These are phyloP conservation scores for Whitmania pigra DNA, from an alignment of 1,140 invertebrate species.

Conservation along the genomic window DNA sequence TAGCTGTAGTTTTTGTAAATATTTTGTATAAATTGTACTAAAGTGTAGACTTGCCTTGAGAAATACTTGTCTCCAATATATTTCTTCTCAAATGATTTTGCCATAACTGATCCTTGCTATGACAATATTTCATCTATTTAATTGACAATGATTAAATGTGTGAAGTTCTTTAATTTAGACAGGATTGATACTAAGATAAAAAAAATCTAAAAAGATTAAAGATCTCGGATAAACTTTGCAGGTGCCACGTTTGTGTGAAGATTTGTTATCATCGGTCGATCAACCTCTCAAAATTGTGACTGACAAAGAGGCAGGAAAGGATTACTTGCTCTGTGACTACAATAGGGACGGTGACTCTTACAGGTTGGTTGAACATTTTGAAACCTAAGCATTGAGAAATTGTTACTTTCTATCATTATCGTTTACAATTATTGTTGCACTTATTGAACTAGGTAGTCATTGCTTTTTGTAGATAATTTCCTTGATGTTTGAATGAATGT, in stretches of 20 bases:
- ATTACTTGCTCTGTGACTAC: slow-evolving; percentile 97
- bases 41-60: not conserved
- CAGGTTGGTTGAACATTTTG: slow-evolving; percentile 47
- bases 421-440: not conserved
- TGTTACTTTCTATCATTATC: not conserved
- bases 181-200: not conserved
- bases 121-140: no score
- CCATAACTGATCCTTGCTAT: not conserved
- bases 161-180: no score
- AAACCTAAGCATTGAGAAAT: not conserved
- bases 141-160: no score
- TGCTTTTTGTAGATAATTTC: not conserved
- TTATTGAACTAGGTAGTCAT: not conserved
- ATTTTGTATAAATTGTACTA: not conserved
- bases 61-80: not conserved
- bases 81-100: not conserved
- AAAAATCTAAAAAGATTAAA: slow-evolving; percentile 15
- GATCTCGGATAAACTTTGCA: slow-evolving; percentile 27
- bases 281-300: slow-evolving; percentile 94
- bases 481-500: not conserved
- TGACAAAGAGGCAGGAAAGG: slow-evolving; percentile 83
- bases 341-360: slow-evolving; percentile 98
- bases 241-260: slow-evolving; percentile 87
- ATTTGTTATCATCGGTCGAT: slow-evolving; percentile 91
- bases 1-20: not conserved